Base-by-base conservation (phyloP, 2,797 vertebrate species). In the Cyprinodon diabolis region DNA sequence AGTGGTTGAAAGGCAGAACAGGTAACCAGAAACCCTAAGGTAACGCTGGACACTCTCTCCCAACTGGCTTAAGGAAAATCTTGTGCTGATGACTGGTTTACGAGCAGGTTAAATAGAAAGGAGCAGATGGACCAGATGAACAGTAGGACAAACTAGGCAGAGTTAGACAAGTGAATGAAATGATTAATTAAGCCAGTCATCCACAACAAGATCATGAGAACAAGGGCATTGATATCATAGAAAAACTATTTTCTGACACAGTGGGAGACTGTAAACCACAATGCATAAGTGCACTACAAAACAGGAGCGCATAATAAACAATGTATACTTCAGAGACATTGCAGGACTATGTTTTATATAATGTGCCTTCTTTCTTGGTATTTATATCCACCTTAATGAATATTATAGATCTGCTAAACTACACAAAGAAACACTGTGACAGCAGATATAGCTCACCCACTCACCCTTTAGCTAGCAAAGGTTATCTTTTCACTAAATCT, bases 401-500 rank as follows among this genome's bases (percentile, higher is more conserved):
- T 12, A 49, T 13, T 37, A 35, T 19, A 35, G 15, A 10, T 13
- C 25, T 57, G 56, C 56, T 6, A 57, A 57, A 57, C 6, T 30
- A 30, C 25, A 60, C 10, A 9, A 19, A 30, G 30, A 30, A 60
- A 2, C 35, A 37, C 9, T 37, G 15, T 60, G 30, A 37, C 6
- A 58, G 23, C 7, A 58, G 12, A 14, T 35, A 35, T 58, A 35
- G 14, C 23, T 17, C 30, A 30, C 25, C 56, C 35, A 37, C 23
- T 21, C 35, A 19, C 7, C 1, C 30, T 62, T 21, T 37, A 40
- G 17, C 58, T 12, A 60, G 30, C 35, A 15, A 17, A 37, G 58
- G 17, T 6, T 21, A 9, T 52, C 19, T n/a, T 4, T 43, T 19
- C 48, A 35, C 74, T 66, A 71, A 12, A 72, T 66, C 76, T 78